phyloP scores from a whole-genome alignment of 2,797 vertebrate species.

The Urocyon cinereoargenteus region DNA sequence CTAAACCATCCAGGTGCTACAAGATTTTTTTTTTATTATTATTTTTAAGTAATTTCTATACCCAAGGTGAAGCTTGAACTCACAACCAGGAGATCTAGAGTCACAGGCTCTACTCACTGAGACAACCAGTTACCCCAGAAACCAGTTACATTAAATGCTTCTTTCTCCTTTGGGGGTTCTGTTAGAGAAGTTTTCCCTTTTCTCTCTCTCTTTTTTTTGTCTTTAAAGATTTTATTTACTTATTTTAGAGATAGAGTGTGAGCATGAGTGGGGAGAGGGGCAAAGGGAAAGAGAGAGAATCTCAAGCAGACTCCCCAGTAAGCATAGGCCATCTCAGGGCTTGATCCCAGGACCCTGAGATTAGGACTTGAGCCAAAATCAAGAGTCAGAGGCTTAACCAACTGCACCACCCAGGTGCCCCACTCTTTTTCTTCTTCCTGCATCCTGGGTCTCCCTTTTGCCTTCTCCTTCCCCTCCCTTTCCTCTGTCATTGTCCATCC shows the following conservation, averaged over 20 bases:
- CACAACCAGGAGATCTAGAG: neutral
- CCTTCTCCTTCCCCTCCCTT: neutral
- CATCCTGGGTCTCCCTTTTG: neutral
- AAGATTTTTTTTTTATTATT: too few relatives aligned
- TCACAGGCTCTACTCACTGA: neutral
- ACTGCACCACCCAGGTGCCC: neutral
- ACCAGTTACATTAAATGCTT: neutral
- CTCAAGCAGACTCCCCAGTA: neutral
- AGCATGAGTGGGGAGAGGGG: neutral
- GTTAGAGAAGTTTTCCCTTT: neutral
- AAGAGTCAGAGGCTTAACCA: neutral
- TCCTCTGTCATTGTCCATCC: neutral
- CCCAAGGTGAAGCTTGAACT: neutral
- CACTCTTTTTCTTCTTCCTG: neutral
- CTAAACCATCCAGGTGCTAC: neutral
- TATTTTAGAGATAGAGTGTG: neutral
- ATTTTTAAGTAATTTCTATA: neutral
- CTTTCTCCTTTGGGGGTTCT: neutral
- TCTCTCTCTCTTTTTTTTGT: neutral
- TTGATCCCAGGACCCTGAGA: neutral
- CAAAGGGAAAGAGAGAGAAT: neutral
- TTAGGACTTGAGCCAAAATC: neutral
- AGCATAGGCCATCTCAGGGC: neutral
- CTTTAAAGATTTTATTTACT: neutral
- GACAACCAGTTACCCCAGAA: neutral